Percentiles rank a stretch among this genome's conserved stretches.
These are phyloP conservation scores for Anolis sagrei DNA, from an alignment of 2,113 vertebrate species.

Conservation along the genomic window DNA sequence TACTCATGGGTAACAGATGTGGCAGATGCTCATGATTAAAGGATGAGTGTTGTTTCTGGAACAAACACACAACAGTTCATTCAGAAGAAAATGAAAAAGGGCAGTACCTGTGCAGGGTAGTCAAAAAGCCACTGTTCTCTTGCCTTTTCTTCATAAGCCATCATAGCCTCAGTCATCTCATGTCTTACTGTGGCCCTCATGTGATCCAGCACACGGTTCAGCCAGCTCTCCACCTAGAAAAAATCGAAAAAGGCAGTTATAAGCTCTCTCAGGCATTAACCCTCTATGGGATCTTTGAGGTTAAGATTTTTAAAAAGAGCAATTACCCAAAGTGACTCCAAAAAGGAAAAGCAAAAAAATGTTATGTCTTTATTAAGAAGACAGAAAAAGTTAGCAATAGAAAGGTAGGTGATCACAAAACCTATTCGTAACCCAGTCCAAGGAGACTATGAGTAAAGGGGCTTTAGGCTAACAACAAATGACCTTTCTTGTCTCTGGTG, in stretches of 20 bases:
- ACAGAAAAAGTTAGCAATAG: too few species aligned
- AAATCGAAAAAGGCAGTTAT: neutral
- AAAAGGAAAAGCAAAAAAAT: too few species aligned
- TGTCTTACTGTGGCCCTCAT: constrained; percentile 90
- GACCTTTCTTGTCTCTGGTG: too few species aligned
- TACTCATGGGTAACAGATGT: neutral
- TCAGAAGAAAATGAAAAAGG: neutral
- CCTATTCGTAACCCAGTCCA: too few species aligned
- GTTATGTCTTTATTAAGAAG: too few species aligned
- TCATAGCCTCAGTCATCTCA: constrained; percentile 83
- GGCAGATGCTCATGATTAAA: neutral
- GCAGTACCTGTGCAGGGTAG: constrained; percentile 86
- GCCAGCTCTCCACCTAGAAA: constrained; percentile 90
- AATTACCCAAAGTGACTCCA: too few species aligned
- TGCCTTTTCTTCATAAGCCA: constrained; percentile 89
- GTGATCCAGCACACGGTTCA: constrained; percentile 83
- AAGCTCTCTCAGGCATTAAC: too few species aligned
- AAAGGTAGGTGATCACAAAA: too few species aligned
- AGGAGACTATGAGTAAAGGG: too few species aligned
- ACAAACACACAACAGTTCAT: rapidly evolving
- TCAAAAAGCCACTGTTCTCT: constrained; percentile 94
- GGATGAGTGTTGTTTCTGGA: neutral
- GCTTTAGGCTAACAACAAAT: too few species aligned
- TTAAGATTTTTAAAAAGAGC: too few species aligned
- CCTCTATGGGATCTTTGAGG: too few species aligned